phyloP scores from a whole-genome alignment of 2,113 vertebrate genomes.

The Myiagra hebetior region DNA sequence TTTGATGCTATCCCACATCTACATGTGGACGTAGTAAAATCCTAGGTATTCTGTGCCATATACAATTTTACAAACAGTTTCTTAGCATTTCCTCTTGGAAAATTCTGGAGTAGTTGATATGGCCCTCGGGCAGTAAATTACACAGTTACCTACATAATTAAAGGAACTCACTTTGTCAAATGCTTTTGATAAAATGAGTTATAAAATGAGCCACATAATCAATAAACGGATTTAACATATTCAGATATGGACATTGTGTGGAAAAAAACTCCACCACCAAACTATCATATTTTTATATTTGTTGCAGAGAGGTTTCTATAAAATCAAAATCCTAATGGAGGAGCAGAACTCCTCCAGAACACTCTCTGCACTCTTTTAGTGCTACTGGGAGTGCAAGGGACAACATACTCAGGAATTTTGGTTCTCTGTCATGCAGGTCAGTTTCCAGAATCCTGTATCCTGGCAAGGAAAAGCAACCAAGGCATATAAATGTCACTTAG shows the following conservation, averaged over 20 bases:
- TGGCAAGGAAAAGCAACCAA: not conserved
- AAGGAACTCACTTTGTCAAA: not conserved
- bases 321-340: not conserved
- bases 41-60: not conserved
- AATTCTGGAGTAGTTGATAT: not conserved
- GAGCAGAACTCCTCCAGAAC: not conserved
- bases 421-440: not conserved
- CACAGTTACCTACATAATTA: not conserved
- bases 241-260: not conserved
- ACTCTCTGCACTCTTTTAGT: not conserved
- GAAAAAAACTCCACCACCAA: not conserved
- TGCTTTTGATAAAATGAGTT: not conserved
- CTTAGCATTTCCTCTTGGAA: not conserved
- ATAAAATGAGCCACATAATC: not conserved
- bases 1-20: not conserved
- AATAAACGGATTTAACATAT: not conserved
- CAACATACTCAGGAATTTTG: accelerated
- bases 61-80: not conserved
- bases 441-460: not conserved
- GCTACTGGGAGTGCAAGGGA: not conserved
- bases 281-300: not conserved
- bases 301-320: not conserved
- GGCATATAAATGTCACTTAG: not conserved
- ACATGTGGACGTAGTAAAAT: not conserved
- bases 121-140: not conserved